Percentiles rank a stretch among this genome's conserved stretches.
Evolutionary conservation across 1,140 invertebrate species (phyloP).

Genomic region (Drosophila hydei): DNA sequence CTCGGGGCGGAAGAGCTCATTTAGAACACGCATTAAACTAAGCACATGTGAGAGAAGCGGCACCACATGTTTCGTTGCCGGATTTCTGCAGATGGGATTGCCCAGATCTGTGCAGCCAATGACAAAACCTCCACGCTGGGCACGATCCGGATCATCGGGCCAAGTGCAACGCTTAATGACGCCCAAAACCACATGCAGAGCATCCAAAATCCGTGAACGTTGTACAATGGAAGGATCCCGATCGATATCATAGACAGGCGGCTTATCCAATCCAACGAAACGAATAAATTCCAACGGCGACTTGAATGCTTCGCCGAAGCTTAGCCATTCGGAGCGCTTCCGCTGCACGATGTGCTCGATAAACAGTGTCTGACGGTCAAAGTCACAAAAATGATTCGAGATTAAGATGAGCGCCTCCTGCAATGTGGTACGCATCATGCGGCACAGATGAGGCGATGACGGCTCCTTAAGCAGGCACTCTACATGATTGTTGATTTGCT

Average conservation of each 20-base stretch:
- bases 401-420: conserved; percentile 91
- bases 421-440: conserved; percentile 92
- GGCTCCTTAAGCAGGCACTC: conserved; percentile 87
- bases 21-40: conserved; percentile 89
- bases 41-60: conserved; percentile 91
- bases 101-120: conserved; percentile 89
- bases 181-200: conserved; percentile 90
- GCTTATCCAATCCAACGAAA: conserved; percentile 90
- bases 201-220: conserved; percentile 86
- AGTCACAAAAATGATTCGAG: conserved; percentile 95
- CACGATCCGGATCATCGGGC: conserved; percentile 91
- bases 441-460: conserved; percentile 86
- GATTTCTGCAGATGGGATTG: conserved; percentile 92
- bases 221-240: conserved; percentile 83
- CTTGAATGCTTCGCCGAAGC: conserved; percentile 86
- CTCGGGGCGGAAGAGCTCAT: conserved; percentile 90
- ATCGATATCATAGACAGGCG: conserved; percentile 85
- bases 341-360: conserved; percentile 91
- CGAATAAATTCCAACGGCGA: conserved; percentile 89
- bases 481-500: conserved; percentile 91
- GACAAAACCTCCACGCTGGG: conserved; percentile 92
- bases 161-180: conserved; percentile 93
- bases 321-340: conserved; percentile 87
- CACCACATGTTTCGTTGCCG: conserved; percentile 91
- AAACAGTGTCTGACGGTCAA: conserved; percentile 92